phyloP scores from a whole-genome alignment of 2,888 invertebrate genomes.

The Ditula angustiorana region DNA sequence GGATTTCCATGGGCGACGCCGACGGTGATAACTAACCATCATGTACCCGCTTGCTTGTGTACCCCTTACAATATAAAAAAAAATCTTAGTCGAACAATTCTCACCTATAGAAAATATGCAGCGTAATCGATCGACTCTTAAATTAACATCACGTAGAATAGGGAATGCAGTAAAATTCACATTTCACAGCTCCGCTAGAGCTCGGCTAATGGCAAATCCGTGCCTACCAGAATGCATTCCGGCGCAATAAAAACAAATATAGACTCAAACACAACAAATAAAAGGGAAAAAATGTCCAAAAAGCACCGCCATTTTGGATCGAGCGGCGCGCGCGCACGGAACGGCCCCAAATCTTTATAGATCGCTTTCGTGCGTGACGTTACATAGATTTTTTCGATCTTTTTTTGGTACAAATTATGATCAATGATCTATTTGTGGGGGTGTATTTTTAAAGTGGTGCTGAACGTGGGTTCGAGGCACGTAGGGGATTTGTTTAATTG shows the following conservation, averaged over 20 bases:
- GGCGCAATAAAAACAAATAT: conserved; percentile 82
- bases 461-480: conserved; percentile 19
- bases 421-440: conserved; percentile 58
- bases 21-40: no score
- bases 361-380: conserved; percentile 82
- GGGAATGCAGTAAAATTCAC: conserved; percentile 50
- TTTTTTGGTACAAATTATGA: conserved; percentile 58
- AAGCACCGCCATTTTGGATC: conserved; percentile 60
- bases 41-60: no score
- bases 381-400: conserved; percentile 54
- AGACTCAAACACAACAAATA: conserved; percentile 75
- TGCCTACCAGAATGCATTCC: conserved; percentile 75
- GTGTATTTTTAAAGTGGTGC: conserved; percentile 36
- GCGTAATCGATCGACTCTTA: conserved; percentile 22
- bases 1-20: no score
- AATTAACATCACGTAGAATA: conserved; percentile 39
- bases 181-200: conserved; percentile 49
- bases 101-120: conserved; percentile 7
- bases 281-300: conserved; percentile 65
- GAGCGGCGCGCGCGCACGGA: conserved; percentile 67
- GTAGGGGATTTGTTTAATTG: conserved; percentile 31
- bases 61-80: conserved; percentile 16
- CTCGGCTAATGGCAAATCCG: conserved; percentile 75
- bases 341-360: conserved; percentile 74
- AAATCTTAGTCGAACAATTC: not conserved